These are phyloP conservation scores for Xenops minutus DNA, from an alignment of 2,797 vertebrate genomes.

Conservation along the genomic window DNA sequence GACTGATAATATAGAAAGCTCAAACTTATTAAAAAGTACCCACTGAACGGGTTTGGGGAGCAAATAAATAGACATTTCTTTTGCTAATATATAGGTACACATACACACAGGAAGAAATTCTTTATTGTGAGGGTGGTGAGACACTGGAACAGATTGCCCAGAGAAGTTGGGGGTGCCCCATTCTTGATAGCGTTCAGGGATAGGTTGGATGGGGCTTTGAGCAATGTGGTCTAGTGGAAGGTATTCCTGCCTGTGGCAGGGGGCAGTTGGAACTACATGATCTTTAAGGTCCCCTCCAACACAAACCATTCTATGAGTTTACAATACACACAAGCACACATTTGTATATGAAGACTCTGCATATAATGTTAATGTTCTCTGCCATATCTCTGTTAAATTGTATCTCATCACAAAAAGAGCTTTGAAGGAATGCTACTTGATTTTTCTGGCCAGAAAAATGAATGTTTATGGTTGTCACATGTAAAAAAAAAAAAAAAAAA, in stretches of 20 bases:
- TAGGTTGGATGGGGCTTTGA: not conserved
- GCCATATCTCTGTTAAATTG: not conserved
- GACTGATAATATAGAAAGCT: not conserved
- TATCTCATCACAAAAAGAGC: not conserved
- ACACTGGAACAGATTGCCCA: not conserved
- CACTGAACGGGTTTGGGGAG: not conserved
- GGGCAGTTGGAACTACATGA: not conserved
- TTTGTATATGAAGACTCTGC: not conserved
- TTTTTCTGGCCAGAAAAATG: not conserved
- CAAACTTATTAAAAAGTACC: not conserved
- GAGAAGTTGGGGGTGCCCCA: not conserved
- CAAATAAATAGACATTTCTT: not conserved
- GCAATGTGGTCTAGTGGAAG: not conserved
- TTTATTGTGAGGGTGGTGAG: not conserved
- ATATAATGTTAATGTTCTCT: not conserved
- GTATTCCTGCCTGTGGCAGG: not conserved
- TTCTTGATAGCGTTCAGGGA: not conserved
- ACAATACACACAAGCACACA: not conserved
- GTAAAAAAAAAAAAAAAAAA: not conserved
- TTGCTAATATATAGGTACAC: not conserved
- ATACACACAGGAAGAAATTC: not conserved
- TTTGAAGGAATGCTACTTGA: not conserved
- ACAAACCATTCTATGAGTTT: not conserved
- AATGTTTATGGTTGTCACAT: not conserved
- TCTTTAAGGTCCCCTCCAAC: not conserved